A percentile compares a stretch with the other conserved stretches of the same genome.
phyloP scores from a whole-genome alignment of 2,888 invertebrate genomes.

The Cistogaster globosa region DNA sequence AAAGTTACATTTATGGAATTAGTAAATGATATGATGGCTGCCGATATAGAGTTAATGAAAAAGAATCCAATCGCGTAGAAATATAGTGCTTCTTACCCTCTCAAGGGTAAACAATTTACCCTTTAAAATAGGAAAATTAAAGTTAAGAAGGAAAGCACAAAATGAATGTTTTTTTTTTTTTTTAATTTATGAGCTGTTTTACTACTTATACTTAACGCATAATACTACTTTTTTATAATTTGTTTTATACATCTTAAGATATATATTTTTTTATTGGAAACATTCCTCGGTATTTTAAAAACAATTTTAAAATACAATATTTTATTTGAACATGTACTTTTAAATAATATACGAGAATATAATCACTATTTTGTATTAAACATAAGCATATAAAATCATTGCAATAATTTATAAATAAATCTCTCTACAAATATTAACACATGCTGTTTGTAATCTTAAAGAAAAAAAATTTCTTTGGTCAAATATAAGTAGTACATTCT shows the following conservation, averaged over 20 bases:
- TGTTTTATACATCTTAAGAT: neutral
- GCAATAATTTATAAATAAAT: too few relatives aligned
- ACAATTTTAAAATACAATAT: neutral
- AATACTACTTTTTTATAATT: too few relatives aligned
- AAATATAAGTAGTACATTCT: too few relatives aligned
- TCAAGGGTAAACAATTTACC: neutral
- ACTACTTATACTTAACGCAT: neutral
- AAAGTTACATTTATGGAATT: conserved; percentile 91
- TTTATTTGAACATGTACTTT: neutral
- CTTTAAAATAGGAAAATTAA: neutral
- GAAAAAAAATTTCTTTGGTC: too few relatives aligned
- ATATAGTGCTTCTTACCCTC: neutral
- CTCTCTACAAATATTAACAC: too few relatives aligned
- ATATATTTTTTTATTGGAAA: neutral
- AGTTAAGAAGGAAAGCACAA: conserved; percentile 24
- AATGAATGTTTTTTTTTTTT: neutral
- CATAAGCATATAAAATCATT: too few relatives aligned
- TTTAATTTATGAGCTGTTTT: neutral
- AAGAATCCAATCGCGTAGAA: conserved; percentile 92
- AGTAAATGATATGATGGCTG: conserved; percentile 96
- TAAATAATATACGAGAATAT: neutral
- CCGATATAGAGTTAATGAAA: conserved; percentile 95
- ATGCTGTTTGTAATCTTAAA: too few relatives aligned
- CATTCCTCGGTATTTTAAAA: neutral
- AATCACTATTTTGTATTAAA: too few relatives aligned